Evolutionary conservation across 2,888 invertebrate genomes (phyloP).

Genomic region (Diaphora mendica): DNA sequence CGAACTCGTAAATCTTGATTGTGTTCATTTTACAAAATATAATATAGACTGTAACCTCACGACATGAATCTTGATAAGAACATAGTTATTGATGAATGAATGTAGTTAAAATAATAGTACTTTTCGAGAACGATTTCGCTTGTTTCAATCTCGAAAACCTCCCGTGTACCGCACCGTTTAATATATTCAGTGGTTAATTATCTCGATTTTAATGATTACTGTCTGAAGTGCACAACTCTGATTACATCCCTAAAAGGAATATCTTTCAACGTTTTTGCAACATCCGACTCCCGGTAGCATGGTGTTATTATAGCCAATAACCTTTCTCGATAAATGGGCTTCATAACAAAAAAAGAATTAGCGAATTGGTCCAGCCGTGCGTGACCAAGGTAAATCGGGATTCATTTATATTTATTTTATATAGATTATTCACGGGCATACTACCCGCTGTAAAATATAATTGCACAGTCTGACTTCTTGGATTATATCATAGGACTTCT

Average conservation of each 20-base stretch:
- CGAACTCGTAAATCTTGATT: neutral
- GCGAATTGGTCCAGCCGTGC: no score
- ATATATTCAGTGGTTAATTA: neutral
- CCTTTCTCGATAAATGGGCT: no score
- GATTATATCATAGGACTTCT: neutral
- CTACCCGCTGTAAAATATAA: neutral
- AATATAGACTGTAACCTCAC: neutral
- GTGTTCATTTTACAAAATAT: neutral
- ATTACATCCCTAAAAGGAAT: no score
- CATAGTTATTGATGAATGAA: neutral
- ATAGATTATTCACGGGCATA: no score
- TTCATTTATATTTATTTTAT: no score
- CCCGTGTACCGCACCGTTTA: neutral
- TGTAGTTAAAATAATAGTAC: slow-evolving; percentile 1
- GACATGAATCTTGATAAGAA: neutral
- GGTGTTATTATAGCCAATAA: no score
- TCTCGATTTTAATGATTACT: no score
- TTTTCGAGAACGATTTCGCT: neutral
- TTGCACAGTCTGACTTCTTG: neutral
- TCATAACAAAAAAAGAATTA: no score
- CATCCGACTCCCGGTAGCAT: no score
- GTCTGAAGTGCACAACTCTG: no score
- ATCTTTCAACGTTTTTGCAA: no score
- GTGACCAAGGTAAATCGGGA: no score
- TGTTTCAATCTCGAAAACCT: neutral